Conservation (phyloP, 2,113 vertebrate species). For the Sapajus apella region DNA sequence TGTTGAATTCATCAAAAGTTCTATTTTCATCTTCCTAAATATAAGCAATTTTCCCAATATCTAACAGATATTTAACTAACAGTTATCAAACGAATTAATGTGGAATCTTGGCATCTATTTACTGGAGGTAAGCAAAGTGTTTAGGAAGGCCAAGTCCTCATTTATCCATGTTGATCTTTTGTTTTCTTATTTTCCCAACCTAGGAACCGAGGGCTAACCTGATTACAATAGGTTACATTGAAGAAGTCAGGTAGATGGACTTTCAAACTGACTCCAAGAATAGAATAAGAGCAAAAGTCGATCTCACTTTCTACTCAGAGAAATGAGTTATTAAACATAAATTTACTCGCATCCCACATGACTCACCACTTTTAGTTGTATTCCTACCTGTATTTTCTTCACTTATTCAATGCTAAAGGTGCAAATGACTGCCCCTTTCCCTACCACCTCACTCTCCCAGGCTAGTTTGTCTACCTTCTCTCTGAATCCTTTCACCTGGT, state of each 20-base stretch:
- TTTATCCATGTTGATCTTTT: accelerated
- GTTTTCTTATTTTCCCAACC: not conserved
- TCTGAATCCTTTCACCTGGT: not conserved
- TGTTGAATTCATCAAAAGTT: not conserved
- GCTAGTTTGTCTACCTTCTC: not conserved
- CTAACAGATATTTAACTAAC: not conserved
- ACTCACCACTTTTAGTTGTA: accelerated
- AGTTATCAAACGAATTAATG: not conserved
- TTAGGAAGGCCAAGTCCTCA: not conserved
- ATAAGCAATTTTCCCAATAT: not conserved
- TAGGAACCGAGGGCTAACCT: not conserved
- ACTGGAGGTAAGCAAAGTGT: accelerated
- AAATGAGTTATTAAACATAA: not conserved
- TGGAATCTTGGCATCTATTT: not conserved
- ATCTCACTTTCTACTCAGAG: not conserved
- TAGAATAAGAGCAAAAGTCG: not conserved
- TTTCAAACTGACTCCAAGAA: not conserved
- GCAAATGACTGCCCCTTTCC: accelerated
- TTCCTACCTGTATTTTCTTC: accelerated
- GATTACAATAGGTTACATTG: not conserved
- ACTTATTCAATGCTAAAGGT: accelerated
- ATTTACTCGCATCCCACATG: accelerated
- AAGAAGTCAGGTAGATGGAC: not conserved
- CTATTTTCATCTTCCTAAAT: not conserved
- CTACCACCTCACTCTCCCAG: not conserved